These are phyloP conservation scores for Panulirus ornatus DNA, from an alignment of 1,140 invertebrate genomes.

Conservation along the genomic window DNA sequence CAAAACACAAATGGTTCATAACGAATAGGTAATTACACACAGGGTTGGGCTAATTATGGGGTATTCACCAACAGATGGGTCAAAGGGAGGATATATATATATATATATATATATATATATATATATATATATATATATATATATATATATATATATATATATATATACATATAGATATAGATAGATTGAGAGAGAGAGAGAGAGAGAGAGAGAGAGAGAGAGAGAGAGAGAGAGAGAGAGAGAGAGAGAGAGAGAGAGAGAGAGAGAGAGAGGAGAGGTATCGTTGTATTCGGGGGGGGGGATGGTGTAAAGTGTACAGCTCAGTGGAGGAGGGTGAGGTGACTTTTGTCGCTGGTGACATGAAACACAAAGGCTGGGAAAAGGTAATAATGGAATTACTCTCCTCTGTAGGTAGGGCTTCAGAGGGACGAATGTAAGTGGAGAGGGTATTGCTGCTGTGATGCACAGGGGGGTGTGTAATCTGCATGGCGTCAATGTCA, in stretches of 20 bases:
- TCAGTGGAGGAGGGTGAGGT: neutral
- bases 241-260: neutral
- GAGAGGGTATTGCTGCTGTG: too few relatives aligned
- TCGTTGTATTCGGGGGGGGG: neutral
- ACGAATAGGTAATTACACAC: too few relatives aligned
- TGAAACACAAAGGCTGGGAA: neutral
- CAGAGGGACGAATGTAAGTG: too few relatives aligned
- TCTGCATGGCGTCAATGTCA: too few relatives aligned
- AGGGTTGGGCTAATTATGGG: too few relatives aligned
- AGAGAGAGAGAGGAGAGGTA: neutral
- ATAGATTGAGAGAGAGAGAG: neutral
- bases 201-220: neutral
- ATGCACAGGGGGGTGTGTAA: too few relatives aligned
- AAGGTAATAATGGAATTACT: neutral
- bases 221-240: neutral
- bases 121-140: constrained; percentile 2
- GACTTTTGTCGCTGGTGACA: neutral
- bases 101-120: neutral
- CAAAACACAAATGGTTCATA: too few relatives aligned
- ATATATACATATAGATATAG: constrained; percentile 30
- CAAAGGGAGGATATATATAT: neutral
- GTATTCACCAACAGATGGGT: neutral
- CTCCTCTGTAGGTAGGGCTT: neutral
- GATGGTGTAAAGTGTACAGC: neutral
- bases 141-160: constrained; percentile 27